Evolutionary conservation across 2,888 invertebrate species (phyloP).

Genomic region (Papilio protenor): DNA sequence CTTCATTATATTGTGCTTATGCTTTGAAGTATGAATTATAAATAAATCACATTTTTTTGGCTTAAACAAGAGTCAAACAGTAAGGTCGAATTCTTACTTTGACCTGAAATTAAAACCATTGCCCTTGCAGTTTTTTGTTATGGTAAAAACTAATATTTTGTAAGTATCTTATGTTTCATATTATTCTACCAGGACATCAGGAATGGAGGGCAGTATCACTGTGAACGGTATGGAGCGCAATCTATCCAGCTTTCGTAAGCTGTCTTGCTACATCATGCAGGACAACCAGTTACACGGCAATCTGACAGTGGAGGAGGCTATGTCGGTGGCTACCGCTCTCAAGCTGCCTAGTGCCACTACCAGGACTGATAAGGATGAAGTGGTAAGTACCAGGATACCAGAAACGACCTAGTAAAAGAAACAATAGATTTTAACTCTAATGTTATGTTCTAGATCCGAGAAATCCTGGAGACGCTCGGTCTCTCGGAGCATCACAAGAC

Average conservation of each 20-base stretch:
- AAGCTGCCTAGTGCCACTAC: constrained; percentile 91
- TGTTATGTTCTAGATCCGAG: constrained; percentile 89
- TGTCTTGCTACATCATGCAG: constrained; percentile 98
- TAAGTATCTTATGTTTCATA: constrained; percentile 43
- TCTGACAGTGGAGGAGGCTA: constrained; percentile 96
- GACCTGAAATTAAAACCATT: neutral
- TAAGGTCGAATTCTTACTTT: neutral
- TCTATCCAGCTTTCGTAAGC: constrained; percentile 93
- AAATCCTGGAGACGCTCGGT: constrained; percentile 95
- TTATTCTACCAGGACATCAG: constrained; percentile 86
- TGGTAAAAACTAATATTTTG: constrained; percentile 25
- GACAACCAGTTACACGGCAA: constrained; percentile 96
- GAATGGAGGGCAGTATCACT: constrained; percentile 92
- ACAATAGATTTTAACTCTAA: neutral
- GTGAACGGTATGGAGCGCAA: constrained; percentile 94
- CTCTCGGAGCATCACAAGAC: constrained; percentile 94
- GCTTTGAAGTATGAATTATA: neutral
- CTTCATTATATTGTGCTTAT: neutral
- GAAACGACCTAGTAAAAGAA: neutral
- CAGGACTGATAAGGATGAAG: constrained; percentile 89
- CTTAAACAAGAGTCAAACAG: neutral
- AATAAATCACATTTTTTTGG: neutral
- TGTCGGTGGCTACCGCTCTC: constrained; percentile 95
- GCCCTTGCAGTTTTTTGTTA: constrained; percentile 8
- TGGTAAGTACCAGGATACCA: constrained; percentile 83